Evolutionary conservation across 2,113 vertebrate species (phyloP), one percentile per base, ranked within the genome.

Genomic region (Nycticorax nycticorax): DNA sequence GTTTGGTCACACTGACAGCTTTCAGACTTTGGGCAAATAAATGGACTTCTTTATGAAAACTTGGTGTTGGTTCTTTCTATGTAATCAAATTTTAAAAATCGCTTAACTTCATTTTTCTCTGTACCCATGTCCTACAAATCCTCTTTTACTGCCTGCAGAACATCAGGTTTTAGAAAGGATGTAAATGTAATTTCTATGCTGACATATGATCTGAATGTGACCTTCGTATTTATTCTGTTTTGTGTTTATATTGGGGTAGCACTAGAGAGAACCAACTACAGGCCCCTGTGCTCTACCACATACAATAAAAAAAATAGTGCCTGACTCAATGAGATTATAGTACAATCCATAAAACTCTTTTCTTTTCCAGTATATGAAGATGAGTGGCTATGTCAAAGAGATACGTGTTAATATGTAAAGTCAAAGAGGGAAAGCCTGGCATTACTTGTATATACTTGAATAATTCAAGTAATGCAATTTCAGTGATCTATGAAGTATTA

Each of bases 221-320:
- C 13, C 6, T n/a, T 59, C 66, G 14, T 84, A 35, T 80, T 85
- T 72, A 56, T 68, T 85, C 18, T 56, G 4, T 2, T 80, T 82
- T 53, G 6, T 79, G 9, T 81, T 84, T 80, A 14, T 62, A 24
- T 14, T 72, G 50, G 26, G 24, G 14, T 57, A 37, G 23, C 21
- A 59, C 57, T 59, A 28, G 30, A 62, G 24, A 86, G 8, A 77
- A 23, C 9, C 10, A 74, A 53, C 12, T 12, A 48, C 9, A n/a
- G 39, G 8, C 4, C 23, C 83, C 4, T 64, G 18, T 45, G 6
- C 33, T n/a, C 4, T 64, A 13, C 33, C 3, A 43, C 0, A 1
- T 33, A 30, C 41, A 79, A 64, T 19, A 27, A 59, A 78, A 15
- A 72, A 26, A 55, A 0, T 24, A 41, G 4, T 17, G 19, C 5